A percentile compares a stretch with the other conserved stretches of the same genome.
Evolutionary conservation across 2,113 vertebrate species (phyloP).

Genomic region (Vicugna pacos): DNA sequence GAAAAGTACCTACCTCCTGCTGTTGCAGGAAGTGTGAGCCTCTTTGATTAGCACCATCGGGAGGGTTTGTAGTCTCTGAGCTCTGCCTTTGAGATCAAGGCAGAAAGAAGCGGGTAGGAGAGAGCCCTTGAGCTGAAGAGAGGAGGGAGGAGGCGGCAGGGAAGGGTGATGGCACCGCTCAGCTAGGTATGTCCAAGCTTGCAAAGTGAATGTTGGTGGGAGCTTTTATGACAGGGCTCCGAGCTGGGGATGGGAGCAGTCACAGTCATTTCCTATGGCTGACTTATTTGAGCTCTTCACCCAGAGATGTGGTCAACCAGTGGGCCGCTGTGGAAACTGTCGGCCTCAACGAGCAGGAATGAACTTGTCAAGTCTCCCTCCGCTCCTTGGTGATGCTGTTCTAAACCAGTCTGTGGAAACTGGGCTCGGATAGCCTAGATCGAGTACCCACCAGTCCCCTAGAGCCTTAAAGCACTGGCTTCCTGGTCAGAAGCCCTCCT

Average conservation of each 20-base stretch:
- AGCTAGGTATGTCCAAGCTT: background rate
- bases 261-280: background rate
- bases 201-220: background rate
- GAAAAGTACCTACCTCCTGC: background rate
- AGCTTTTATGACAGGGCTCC: background rate
- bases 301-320: background rate
- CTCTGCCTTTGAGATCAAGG: background rate
- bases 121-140: background rate
- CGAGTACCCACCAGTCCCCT: accelerated
- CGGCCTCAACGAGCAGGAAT: background rate
- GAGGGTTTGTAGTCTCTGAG: background rate
- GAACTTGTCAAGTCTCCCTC: background rate
- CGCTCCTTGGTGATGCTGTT: background rate
- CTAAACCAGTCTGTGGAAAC: background rate
- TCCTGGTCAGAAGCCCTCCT: background rate
- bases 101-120: background rate
- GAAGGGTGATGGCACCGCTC: background rate
- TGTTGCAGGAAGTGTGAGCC: background rate
- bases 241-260: background rate
- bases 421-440: background rate
- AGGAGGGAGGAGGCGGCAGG: too few relatives aligned
- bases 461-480: background rate
- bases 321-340: background rate
- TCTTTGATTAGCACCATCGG: background rate
- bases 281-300: background rate